A percentile compares a stretch with the other conserved stretches of the same genome.
Conservation (phyloP, 2,797 vertebrate species). For the Podarcis lilfordi region DNA sequence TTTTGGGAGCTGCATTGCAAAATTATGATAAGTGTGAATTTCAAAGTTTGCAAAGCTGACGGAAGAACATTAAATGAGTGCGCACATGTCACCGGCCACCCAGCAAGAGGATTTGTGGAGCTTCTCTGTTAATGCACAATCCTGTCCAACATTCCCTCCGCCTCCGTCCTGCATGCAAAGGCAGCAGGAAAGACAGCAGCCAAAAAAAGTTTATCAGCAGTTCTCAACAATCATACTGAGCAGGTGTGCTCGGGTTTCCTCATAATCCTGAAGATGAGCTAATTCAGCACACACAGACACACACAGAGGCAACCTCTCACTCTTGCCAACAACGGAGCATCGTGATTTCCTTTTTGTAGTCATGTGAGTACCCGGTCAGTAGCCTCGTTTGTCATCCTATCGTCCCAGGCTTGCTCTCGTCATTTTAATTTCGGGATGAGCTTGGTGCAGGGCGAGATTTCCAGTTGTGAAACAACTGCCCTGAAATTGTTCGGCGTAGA, state of each 20-base stretch:
- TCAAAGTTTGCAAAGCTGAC: too few relatives aligned
- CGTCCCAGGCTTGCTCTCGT: not conserved
- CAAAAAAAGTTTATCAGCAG: not conserved
- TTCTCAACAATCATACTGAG: constrained; percentile 28
- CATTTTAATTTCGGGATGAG: not conserved
- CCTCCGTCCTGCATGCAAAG: not conserved
- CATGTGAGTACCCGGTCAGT: accelerated
- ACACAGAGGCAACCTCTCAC: not conserved
- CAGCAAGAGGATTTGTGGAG: too few relatives aligned
- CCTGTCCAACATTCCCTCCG: too few relatives aligned
- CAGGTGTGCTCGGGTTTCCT: constrained; percentile 59
- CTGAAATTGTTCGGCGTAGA: too few relatives aligned
- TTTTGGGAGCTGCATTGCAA: too few relatives aligned
- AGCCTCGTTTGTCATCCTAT: not conserved
- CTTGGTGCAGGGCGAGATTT: too few relatives aligned
- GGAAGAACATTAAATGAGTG: too few relatives aligned
- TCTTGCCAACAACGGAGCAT: not conserved
- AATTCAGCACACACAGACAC: not conserved
- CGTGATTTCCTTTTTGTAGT: not conserved
- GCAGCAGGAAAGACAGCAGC: not conserved
- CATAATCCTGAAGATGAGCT: constrained; percentile 23
- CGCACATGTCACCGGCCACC: too few relatives aligned
- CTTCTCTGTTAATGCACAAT: too few relatives aligned
- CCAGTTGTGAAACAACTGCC: too few relatives aligned
- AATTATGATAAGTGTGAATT: too few relatives aligned